Evolutionary conservation across 2,113 vertebrate genomes (phyloP).

Genomic region (Colaptes auratus): DNA sequence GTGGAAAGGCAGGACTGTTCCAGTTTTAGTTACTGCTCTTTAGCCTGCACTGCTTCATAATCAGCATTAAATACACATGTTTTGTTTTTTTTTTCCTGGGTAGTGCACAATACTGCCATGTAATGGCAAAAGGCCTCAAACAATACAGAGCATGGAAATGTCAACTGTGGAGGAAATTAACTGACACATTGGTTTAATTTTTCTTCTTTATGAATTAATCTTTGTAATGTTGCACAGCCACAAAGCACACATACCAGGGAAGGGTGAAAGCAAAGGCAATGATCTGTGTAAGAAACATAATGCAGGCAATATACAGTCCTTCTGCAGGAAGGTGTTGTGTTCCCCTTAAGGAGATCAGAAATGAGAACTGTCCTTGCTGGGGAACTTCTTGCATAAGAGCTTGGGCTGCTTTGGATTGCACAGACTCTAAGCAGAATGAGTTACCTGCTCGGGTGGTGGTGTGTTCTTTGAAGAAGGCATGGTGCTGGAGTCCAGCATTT

Average conservation of each 20-base stretch:
- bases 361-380: not conserved
- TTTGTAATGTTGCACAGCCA: not conserved
- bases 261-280: not conserved
- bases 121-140: not conserved
- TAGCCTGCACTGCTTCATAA: not conserved
- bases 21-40: not conserved
- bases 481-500: not conserved
- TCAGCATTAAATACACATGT: not conserved
- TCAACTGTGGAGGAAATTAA: slow-evolving; percentile 3
- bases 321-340: not conserved
- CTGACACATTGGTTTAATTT: not conserved
- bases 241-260: not conserved
- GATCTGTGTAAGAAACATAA: not conserved
- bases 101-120: not conserved
- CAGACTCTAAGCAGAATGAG: not conserved
- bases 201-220: not conserved
- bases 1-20: not conserved
- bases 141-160: slow-evolving; percentile 2
- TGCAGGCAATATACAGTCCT: not conserved
- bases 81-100: not conserved
- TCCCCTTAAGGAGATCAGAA: not conserved
- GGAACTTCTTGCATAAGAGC: not conserved
- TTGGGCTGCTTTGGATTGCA: not conserved
- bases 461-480: not conserved
- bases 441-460: not conserved